phyloP scores from a whole-genome alignment of 2,113 vertebrate genomes.

The Mesitornis unicolor region DNA sequence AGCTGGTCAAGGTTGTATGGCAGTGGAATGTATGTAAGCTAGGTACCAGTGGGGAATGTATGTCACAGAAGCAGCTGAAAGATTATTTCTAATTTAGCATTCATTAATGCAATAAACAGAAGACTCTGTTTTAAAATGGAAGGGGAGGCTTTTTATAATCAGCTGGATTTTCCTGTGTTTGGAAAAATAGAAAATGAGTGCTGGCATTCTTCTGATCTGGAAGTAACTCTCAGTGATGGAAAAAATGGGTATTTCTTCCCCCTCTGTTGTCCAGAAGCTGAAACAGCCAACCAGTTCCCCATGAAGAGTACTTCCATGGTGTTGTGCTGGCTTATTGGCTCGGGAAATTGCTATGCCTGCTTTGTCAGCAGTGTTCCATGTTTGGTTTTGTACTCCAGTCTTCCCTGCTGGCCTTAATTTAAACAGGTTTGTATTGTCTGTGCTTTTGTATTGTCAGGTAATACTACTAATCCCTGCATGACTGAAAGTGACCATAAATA shows the following conservation, averaged over 20 bases:
- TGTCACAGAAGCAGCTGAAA: not conserved
- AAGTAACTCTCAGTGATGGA: not conserved
- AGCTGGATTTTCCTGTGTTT: not conserved
- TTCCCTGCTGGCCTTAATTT: not conserved
- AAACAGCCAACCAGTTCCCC: not conserved
- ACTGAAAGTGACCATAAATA: not conserved
- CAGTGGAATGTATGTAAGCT: not conserved
- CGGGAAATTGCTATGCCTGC: not conserved
- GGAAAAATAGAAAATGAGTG: not conserved
- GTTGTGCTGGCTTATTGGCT: not conserved
- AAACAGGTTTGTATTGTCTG: not conserved
- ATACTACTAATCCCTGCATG: not conserved
- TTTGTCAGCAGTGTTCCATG: not conserved
- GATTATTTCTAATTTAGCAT: not conserved
- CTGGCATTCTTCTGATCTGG: not conserved
- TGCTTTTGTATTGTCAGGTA: not conserved
- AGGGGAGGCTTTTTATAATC: not conserved
- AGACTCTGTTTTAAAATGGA: not conserved
- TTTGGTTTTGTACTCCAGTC: not conserved
- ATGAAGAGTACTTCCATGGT: not conserved
- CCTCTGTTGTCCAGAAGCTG: not conserved
- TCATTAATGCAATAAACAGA: not conserved
- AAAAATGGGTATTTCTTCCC: not conserved
- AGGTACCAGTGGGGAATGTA: not conserved
- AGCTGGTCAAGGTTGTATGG: not conserved